Base-by-base conservation (phyloP, 2,888 invertebrate species). In the Strigamia maritima region DNA sequence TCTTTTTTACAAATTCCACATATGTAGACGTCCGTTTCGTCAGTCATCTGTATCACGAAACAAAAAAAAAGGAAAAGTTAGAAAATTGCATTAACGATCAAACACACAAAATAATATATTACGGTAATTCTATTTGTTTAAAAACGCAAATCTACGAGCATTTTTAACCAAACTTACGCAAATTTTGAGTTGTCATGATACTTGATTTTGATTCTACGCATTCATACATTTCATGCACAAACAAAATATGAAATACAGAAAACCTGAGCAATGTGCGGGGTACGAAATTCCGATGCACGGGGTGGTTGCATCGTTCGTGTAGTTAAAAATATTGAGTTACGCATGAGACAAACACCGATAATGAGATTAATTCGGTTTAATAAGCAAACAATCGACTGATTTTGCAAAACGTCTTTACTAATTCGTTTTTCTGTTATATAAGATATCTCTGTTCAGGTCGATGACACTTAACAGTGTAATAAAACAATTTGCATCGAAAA, bases 1-100 rank as follows among this genome's bases (percentile, higher is more conserved):
- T 78, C 78, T 78, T 78, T 78, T 65, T 78, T 78, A 60, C 78
- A 78, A 31, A 78, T 78, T 26, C 78, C 78, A 28, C 78, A 78
- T 28, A 65, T 78, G 78, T 78, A 78, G 6, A 65, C 78, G 28
- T 78, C 78, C 6, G 65, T 35, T 60, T 78, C 78, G n/a, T 78
- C 78, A n/a, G 78, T 65, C 78, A 78, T 78, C 78, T 78, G 38
- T 76, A 4, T 76, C 1, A 8, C 1, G 1, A 35, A 76, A 76
- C 8, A 76, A 76, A n/a, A 22, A 28, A n/a, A 26, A 14, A 7
- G 7, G 10, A 35, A 35, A 35, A 3, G 35, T 35, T 3, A 35
- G 35, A 35, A 3, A 35, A 35, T 35, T 35, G 35, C 0, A 35
- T 35, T 35, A 10, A 35, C 35, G 35, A 4, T 8, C 10, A 35